These are phyloP conservation scores for Chloroceryle aenea DNA, from an alignment of 2,113 vertebrate species.

Conservation along the genomic window DNA sequence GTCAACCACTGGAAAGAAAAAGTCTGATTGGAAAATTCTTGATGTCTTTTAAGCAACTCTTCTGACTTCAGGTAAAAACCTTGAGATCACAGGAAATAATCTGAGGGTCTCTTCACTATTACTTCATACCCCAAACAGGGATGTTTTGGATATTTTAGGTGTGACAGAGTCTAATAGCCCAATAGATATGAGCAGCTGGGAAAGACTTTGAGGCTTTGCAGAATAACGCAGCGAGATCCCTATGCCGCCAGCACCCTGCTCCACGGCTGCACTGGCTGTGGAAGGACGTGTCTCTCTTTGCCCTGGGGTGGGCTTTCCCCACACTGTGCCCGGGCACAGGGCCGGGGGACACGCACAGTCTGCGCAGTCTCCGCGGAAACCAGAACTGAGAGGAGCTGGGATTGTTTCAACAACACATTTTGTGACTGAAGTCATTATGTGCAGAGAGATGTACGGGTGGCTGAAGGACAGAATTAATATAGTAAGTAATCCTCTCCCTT, in stretches of 20 bases:
- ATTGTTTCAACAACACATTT: slow-evolving; percentile 15
- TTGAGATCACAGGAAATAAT: background rate
- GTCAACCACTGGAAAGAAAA: background rate
- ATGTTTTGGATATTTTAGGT: background rate
- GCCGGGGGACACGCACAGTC: rapidly evolving
- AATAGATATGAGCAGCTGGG: background rate
- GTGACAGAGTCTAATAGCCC: background rate
- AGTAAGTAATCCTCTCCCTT: slow-evolving; percentile 73
- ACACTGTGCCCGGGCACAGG: background rate
- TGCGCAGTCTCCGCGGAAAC: background rate
- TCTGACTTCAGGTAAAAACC: background rate
- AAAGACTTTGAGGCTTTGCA: background rate
- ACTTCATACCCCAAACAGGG: background rate
- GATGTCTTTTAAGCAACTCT: background rate
- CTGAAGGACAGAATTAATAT: slow-evolving; percentile 74
- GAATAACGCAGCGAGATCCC: background rate
- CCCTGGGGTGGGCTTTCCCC: background rate
- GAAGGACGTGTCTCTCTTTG: background rate
- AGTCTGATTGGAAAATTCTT: background rate
- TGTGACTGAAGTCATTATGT: slow-evolving; percentile 51
- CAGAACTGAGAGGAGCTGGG: background rate
- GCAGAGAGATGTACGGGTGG: slow-evolving; percentile 44
- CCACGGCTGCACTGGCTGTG: rapidly evolving
- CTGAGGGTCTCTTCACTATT: background rate
- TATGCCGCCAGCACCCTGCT: rapidly evolving